These are phyloP conservation scores for Hecatera dysodea DNA, from an alignment of 2,888 invertebrate species.

Conservation along the genomic window DNA sequence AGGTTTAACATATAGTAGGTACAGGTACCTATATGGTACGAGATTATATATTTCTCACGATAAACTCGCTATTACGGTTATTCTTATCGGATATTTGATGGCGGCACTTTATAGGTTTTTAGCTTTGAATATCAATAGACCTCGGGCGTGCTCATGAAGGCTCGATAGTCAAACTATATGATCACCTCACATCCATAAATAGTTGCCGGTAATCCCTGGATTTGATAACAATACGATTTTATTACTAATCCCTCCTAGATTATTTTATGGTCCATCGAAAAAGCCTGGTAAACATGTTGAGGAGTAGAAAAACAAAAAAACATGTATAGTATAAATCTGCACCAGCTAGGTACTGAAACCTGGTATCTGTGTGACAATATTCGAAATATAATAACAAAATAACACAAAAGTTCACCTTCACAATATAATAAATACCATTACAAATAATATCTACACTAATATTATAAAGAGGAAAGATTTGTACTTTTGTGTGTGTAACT, in stretches of 20 bases:
- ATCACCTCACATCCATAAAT: constrained; percentile 45
- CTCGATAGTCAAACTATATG: constrained; percentile 54
- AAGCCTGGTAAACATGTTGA: not conserved
- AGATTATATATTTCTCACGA: constrained; percentile 65
- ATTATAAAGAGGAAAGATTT: too few relatives aligned
- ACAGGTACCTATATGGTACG: constrained; percentile 11
- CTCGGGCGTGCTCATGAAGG: constrained; percentile 46
- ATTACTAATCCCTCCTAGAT: constrained; percentile 49
- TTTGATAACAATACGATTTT: constrained; percentile 55
- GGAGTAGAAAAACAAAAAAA: not conserved
- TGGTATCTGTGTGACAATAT: too few relatives aligned
- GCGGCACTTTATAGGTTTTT: constrained; percentile 73
- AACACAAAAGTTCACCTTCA: not conserved
- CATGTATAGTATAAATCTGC: not conserved
- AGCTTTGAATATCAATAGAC: constrained; percentile 57
- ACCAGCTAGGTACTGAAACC: not conserved
- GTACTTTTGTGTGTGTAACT: too few relatives aligned
- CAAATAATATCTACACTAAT: too few relatives aligned
- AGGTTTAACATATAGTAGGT: constrained; percentile 18
- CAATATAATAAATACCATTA: too few relatives aligned
- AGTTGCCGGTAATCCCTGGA: constrained; percentile 56
- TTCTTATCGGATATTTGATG: constrained; percentile 69
- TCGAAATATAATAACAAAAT: not conserved
- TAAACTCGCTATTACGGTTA: constrained; percentile 56
- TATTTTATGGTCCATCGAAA: constrained; percentile 19